These are phyloP conservation scores for Hestina assimilis DNA, from an alignment of 1,140 invertebrate species.

Conservation along the genomic window DNA sequence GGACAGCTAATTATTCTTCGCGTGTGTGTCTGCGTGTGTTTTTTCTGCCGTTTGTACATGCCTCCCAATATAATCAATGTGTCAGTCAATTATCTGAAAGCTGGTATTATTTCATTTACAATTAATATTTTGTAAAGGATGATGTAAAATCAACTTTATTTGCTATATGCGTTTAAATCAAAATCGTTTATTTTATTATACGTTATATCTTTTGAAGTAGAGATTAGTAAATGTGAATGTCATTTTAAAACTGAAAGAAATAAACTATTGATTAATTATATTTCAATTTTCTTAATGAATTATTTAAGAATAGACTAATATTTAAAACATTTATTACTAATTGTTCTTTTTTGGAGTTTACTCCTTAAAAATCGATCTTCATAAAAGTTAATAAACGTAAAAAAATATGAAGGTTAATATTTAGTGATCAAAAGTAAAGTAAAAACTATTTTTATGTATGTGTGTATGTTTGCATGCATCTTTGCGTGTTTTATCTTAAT, in stretches of 20 bases:
- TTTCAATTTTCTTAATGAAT: too few species aligned
- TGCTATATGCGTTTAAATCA: neutral
- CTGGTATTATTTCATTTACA: slow-evolving; percentile 8
- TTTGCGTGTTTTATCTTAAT: too few species aligned
- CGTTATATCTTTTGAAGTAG: neutral
- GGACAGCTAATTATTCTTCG: neutral
- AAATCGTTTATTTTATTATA: neutral
- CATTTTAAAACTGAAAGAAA: neutral
- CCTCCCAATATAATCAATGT: slow-evolving; percentile 14
- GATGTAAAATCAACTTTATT: neutral
- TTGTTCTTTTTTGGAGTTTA: too few species aligned
- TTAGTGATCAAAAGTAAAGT: too few species aligned
- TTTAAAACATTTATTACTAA: too few species aligned
- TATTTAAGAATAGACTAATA: too few species aligned
- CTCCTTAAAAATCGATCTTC: too few species aligned
- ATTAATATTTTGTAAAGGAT: neutral
- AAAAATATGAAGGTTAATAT: too few species aligned
- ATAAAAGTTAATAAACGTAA: too few species aligned
- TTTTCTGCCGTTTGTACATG: slow-evolving; percentile 10
- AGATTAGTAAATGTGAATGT: neutral
- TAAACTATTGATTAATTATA: too few species aligned
- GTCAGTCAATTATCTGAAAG: slow-evolving; percentile 14
- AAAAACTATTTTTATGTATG: too few species aligned
- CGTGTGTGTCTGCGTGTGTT: neutral
- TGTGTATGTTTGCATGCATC: too few species aligned